Conservation (phyloP, 2,113 vertebrate genomes). For the Suncus etruscus region DNA sequence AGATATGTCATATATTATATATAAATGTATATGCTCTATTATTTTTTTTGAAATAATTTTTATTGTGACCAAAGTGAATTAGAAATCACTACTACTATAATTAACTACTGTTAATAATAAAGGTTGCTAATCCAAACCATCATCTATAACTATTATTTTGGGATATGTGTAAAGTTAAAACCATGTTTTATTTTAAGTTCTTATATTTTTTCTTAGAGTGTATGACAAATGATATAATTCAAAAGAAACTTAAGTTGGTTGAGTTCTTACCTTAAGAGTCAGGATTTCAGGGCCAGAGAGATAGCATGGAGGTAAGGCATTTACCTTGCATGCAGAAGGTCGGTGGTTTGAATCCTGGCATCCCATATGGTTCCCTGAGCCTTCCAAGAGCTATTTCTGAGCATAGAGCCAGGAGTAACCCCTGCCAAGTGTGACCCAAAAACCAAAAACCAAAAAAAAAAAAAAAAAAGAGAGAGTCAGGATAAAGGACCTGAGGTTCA, state of each 20-base stretch:
- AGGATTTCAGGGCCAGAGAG: no score
- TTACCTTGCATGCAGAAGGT: no score
- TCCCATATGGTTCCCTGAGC: no score
- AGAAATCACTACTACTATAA: no score
- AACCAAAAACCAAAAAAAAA: no score
- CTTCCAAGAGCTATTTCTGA: no score
- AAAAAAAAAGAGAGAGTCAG: not conserved
- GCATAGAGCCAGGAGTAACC: no score
- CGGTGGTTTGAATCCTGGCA: no score
- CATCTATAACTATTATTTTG: not conserved
- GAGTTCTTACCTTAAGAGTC: not conserved
- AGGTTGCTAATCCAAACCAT: not conserved
- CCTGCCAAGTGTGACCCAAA: no score
- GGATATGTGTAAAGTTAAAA: not conserved
- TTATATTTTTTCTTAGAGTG: constrained; percentile 11
- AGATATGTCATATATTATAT: not conserved
- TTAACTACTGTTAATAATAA: not conserved
- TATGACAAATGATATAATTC: not conserved
- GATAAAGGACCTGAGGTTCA: not conserved
- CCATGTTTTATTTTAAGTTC: not conserved
- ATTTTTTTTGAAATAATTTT: no score
- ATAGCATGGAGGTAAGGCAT: no score
- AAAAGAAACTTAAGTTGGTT: not conserved
- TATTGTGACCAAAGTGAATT: no score
- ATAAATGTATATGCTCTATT: not conserved